Conservation (phyloP, 2,113 vertebrate species). For the Sporophila hypoxantha region DNA sequence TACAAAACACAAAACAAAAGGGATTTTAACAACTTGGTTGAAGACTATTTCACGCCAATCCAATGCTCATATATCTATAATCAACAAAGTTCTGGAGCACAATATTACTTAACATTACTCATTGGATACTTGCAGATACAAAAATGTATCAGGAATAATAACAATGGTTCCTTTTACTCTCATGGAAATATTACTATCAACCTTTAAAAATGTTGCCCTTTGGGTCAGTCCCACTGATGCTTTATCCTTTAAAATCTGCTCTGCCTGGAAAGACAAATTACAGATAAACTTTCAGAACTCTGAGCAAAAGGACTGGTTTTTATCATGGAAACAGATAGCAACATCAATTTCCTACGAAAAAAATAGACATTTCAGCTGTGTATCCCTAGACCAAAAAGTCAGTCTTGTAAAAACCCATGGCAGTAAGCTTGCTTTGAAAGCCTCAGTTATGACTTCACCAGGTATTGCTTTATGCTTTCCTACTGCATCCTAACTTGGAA, state of each 20-base stretch:
- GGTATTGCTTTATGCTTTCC: constrained; percentile 38
- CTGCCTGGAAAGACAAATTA: constrained; percentile 57
- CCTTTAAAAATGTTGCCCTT: constrained; percentile 52
- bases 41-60: constrained; percentile 47
- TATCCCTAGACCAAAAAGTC: constrained; percentile 24
- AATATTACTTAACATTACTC: constrained; percentile 37
- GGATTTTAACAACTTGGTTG: constrained; percentile 41
- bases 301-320: constrained; percentile 54
- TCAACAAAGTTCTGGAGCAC: constrained; percentile 49
- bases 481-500: constrained; percentile 17
- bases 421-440: constrained; percentile 34
- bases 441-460: constrained; percentile 33
- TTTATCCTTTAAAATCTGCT: constrained; percentile 43
- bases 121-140: constrained; percentile 60
- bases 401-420: not conserved
- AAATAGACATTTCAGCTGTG: constrained; percentile 36
- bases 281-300: constrained; percentile 50
- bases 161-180: constrained; percentile 43
- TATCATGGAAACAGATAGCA: constrained; percentile 59
- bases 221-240: constrained; percentile 10
- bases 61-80: constrained; percentile 47
- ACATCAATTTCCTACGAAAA: constrained; percentile 28
- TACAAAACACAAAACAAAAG: constrained; percentile 73
- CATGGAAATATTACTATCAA: constrained; percentile 30
- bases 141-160: constrained; percentile 64